Evolutionary conservation across 2,888 invertebrate species (phyloP).

Genomic region (Lasioglossum marginatum): DNA sequence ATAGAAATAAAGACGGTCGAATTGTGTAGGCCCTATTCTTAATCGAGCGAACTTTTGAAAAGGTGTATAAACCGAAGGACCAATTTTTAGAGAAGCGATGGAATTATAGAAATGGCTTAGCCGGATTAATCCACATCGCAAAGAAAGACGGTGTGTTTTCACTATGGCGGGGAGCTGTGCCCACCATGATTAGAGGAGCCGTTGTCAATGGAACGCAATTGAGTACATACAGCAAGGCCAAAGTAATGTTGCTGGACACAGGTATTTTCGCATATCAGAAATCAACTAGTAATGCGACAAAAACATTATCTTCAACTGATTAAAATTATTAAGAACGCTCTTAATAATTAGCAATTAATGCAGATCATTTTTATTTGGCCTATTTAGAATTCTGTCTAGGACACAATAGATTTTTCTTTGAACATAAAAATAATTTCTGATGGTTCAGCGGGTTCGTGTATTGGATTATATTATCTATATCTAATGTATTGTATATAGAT

Average conservation of each 20-base stretch:
- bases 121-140: slow-evolving; percentile 86
- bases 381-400: background rate
- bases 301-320: background rate
- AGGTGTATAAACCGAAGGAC: slow-evolving; percentile 11
- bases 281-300: background rate
- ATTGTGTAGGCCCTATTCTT: background rate
- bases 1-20: background rate
- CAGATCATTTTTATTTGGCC: background rate
- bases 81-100: slow-evolving; percentile 84
- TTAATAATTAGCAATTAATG: background rate
- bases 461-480: background rate
- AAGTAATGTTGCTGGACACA: slow-evolving; percentile 78
- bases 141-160: slow-evolving; percentile 87
- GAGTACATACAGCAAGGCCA: slow-evolving; percentile 88
- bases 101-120: slow-evolving; percentile 87
- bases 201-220: slow-evolving; percentile 89
- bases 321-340: background rate
- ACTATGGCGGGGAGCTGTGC: slow-evolving; percentile 87
- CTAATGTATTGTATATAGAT: background rate
- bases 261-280: slow-evolving; percentile 42
- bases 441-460: background rate
- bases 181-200: slow-evolving; percentile 86
- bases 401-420: background rate
- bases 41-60: background rate
- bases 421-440: background rate